A percentile compares a stretch with the other conserved stretches of the same genome.
These are phyloP conservation scores for Spermophilus dauricus DNA, from an alignment of 2,113 vertebrate genomes.

Conservation along the genomic window DNA sequence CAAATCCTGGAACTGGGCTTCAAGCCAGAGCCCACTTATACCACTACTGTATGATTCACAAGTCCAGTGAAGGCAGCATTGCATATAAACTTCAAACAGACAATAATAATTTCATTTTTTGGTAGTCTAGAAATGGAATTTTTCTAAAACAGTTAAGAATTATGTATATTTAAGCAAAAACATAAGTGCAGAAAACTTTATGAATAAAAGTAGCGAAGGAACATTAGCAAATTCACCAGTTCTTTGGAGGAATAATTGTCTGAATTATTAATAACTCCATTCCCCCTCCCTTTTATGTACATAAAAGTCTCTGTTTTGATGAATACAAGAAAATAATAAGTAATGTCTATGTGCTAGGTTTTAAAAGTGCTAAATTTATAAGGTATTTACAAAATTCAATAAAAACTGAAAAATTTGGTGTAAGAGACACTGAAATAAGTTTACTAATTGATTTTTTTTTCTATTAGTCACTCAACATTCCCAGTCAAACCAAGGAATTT, in stretches of 20 bases:
- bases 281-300: no score
- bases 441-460: conserved; percentile 30
- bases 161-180: conserved; percentile 17
- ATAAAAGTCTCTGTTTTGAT: background rate
- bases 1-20: background rate
- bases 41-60: background rate
- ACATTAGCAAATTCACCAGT: conserved; percentile 28
- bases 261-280: background rate
- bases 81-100: conserved; percentile 1
- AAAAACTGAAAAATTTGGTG: conserved; percentile 43
- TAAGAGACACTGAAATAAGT: background rate
- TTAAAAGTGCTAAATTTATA: conserved; percentile 21
- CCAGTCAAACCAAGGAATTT: background rate
- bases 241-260: conserved; percentile 10
- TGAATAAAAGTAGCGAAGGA: background rate
- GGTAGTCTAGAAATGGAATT: background rate
- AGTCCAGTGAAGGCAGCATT: background rate
- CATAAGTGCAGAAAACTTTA: conserved; percentile 11
- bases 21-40: background rate
- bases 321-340: conserved; percentile 25
- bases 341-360: background rate
- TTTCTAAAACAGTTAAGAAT: conserved; percentile 45
- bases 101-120: background rate
- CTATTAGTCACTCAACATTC: background rate
- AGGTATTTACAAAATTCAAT: conserved; percentile 19